Evolutionary conservation across 2,113 vertebrate species (phyloP), one percentile per base, ranked within the genome.

Genomic region (Pseudorectes ferrugineus): DNA sequence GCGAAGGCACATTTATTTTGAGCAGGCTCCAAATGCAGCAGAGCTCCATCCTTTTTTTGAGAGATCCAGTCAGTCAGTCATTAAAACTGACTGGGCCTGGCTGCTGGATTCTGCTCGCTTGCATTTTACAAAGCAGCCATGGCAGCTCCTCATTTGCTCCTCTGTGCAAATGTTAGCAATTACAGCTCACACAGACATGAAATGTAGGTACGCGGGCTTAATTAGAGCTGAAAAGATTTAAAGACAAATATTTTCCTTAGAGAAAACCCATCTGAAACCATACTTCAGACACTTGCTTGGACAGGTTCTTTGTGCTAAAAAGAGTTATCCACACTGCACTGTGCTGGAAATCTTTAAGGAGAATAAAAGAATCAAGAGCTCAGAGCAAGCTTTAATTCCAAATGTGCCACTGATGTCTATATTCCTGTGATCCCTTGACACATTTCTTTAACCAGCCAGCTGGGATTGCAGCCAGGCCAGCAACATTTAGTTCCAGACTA

Each of bases 151-250:
- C n/a, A 4, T 74, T 83, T 65, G 67, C 79, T 88, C 57, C 74
- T 85, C 58, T 38, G 26, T 62, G 88, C 52, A 77, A 92, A 86
- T 13, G 1, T 29, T 63, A 51, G 65, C 92, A 88, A 86, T 88
- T 93, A 78, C 59, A 76, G 65, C 65, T 91, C 73, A 54, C 70
- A 54, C 4, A 66, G 80, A 93, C 63, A 59, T 59, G 45, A 93
- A 80, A 88, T 26, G 11, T 49, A 80, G 65, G 65, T 74, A 88
- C 11, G 2, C 72, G 40, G 67, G 55, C 72, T 87, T 94, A 96
- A 96, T 95, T 95, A 90, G 49, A 86, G 49, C 65, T 83, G 65
- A 85, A 91, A 92, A 85, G 48, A 81, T 95, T 95, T 80, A 88
- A 80, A 88, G 89, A 71, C 51, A 95, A 96, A 81, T 94, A 90